Percentiles rank a stretch among this genome's conserved stretches.
These are phyloP conservation scores for Urechis unicinctus DNA, from an alignment of 2,888 invertebrate genomes.

Conservation along the genomic window DNA sequence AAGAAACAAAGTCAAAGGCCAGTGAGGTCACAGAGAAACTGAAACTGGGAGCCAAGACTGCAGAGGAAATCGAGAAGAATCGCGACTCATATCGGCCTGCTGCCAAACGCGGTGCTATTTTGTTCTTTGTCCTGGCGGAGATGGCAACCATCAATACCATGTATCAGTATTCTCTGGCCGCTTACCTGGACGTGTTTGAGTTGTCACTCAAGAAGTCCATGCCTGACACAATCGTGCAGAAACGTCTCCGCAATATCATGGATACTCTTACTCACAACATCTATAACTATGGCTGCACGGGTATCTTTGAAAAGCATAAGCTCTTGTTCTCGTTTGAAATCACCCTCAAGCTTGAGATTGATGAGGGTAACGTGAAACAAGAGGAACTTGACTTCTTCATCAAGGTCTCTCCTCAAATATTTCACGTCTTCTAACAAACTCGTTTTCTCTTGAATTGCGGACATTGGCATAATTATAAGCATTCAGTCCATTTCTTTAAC, in stretches of 20 bases:
- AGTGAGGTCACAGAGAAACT: slow-evolving; percentile 71
- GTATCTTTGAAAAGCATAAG: slow-evolving; percentile 87
- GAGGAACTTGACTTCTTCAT: slow-evolving; percentile 82
- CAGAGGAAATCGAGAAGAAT: slow-evolving; percentile 72
- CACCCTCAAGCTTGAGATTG: slow-evolving; percentile 73
- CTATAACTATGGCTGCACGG: slow-evolving; percentile 85
- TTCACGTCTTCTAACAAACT: too few species aligned
- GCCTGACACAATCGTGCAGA: slow-evolving; percentile 70
- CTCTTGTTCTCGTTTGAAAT: slow-evolving; percentile 86
- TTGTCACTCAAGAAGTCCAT: slow-evolving; percentile 74
- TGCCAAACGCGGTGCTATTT: slow-evolving; percentile 77
- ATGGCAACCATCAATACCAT: slow-evolving; percentile 82
- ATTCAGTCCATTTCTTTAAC: too few species aligned
- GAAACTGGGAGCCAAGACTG: slow-evolving; percentile 68
- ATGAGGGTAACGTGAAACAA: slow-evolving; percentile 61
- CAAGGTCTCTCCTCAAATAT: slow-evolving; percentile 64
- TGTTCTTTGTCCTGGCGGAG: slow-evolving; percentile 84
- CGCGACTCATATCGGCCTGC: slow-evolving; percentile 80
- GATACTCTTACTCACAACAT: slow-evolving; percentile 78
- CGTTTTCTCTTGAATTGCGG: too few species aligned
- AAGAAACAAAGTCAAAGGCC: slow-evolving; percentile 83
- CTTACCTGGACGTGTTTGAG: slow-evolving; percentile 78
- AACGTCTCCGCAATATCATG: slow-evolving; percentile 74
- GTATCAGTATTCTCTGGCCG: slow-evolving; percentile 85
- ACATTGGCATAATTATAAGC: too few species aligned